Base-by-base conservation (phyloP, 1,140 invertebrate species). In the Holotrichia oblita region DNA sequence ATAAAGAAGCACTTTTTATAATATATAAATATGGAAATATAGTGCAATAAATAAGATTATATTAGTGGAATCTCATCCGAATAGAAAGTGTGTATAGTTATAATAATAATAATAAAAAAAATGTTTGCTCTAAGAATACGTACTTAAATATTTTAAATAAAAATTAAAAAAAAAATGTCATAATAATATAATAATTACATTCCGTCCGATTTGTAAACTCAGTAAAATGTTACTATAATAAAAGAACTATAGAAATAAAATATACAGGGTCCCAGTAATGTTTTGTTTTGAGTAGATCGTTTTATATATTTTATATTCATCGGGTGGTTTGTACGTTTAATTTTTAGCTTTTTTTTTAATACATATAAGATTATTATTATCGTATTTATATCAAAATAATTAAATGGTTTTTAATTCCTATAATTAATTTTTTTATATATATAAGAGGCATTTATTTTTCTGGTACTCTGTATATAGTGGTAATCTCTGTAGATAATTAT, bases 161-260 rank as follows among this genome's bases (percentile, higher is more conserved):
- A 69, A 34, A 24, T 17, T 3, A 69, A 69, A 27, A 69, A n/a
- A 27, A 34, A 27, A 55, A n/a, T 55, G 48, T 55, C n/a, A 55
- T 55, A 17, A 55, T 55, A 17, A 55, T 55, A 55, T 55, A 34
- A 34, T 34, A n/a, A 34, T 34, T 48, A 48, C 44, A 69, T 69
- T 69, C 61, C 61, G 61, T 69, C 61, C 61, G 20, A 69, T 69
- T 69, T 69, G 61, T 69, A 69, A 27, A 69, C 61, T 24, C 61
- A 69, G 44, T 48, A 48, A 48, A n/a, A n/a, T n/a, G n/a, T n/a
- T n/a, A n/a, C n/a, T n/a, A n/a, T n/a, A n/a, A n/a, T n/a, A n/a
- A n/a, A n/a, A n/a, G n/a, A n/a, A n/a, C n/a, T n/a, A n/a, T n/a
- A n/a, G n/a, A n/a, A n/a, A n/a, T n/a, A n/a, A n/a, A n/a, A n/a